These are phyloP conservation scores for Tapirus indicus DNA, from an alignment of 2,797 vertebrate genomes.

Conservation along the genomic window DNA sequence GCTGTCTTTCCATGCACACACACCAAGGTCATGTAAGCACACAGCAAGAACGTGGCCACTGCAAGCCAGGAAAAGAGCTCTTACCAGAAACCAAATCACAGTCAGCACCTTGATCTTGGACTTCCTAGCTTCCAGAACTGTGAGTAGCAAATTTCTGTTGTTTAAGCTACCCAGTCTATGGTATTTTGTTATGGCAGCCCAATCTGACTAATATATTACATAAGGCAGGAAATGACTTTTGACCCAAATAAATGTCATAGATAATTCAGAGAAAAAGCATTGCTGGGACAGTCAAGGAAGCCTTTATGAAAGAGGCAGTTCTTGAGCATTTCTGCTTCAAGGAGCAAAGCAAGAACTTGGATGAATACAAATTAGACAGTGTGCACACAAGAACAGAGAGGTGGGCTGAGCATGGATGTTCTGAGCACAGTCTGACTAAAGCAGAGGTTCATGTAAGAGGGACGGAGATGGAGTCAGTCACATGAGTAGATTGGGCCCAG, in stretches of 20 bases:
- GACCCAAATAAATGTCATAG: background rate
- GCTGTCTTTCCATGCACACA: background rate
- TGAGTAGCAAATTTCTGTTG: background rate
- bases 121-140: background rate
- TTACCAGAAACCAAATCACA: background rate
- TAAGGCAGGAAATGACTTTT: background rate
- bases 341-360: background rate
- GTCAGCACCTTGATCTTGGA: background rate
- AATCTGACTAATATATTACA: background rate
- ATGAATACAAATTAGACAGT: background rate
- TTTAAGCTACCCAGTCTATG: background rate
- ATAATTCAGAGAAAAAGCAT: background rate
- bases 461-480: background rate
- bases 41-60: background rate
- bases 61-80: background rate
- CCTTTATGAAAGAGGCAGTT: background rate
- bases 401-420: background rate
- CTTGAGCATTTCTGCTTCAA: background rate
- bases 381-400: background rate
- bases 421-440: background rate
- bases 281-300: background rate
- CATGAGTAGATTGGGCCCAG: background rate
- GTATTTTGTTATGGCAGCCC: background rate
- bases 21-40: background rate
- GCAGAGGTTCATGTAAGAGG: background rate